phyloP scores from a whole-genome alignment of 30 jellyfish, hydroid and myxozoan genomes.

The Aurelia aurita region DNA sequence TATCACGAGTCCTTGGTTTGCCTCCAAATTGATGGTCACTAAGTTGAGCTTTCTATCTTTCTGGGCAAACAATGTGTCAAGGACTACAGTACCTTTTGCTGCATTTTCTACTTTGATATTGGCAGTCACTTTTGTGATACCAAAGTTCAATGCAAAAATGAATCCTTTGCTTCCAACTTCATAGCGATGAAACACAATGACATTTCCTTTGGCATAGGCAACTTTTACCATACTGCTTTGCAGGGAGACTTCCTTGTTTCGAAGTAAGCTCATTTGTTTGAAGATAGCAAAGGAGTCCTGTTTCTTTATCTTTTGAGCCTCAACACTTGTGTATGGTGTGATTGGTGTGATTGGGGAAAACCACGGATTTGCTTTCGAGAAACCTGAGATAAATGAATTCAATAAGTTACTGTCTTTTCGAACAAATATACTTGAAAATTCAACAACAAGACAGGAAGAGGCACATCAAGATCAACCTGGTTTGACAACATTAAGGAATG shows the following conservation, averaged over 20 bases:
- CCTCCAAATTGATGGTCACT: background rate
- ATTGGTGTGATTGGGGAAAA: background rate
- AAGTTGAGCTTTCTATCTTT: conserved; percentile 12
- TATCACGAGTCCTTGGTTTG: conserved; percentile 49
- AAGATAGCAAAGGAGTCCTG: conserved; percentile 42
- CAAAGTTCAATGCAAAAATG: conserved; percentile 55
- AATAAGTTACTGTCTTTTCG: background rate
- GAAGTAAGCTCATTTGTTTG: conserved; percentile 14
- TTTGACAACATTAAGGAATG: no score
- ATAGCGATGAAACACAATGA: conserved; percentile 40
- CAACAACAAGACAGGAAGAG: background rate
- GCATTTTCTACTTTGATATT: background rate
- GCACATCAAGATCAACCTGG: no score
- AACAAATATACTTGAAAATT: no score
- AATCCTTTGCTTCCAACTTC: conserved; percentile 44
- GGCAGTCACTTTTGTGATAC: background rate
- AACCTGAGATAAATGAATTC: conserved; percentile 20
- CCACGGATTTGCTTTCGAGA: conserved; percentile 59
- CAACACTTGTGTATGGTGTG: conserved; percentile 34
- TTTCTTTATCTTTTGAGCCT: background rate
- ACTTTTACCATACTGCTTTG: conserved; percentile 27
- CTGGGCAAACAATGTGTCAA: conserved; percentile 45
- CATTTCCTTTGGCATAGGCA: conserved; percentile 19
- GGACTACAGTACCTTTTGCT: conserved; percentile 24
- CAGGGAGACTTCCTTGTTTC: conserved; percentile 36